Evolutionary conservation across 2,797 vertebrate species (phyloP).

Genomic region (Holocentrus rufus): DNA sequence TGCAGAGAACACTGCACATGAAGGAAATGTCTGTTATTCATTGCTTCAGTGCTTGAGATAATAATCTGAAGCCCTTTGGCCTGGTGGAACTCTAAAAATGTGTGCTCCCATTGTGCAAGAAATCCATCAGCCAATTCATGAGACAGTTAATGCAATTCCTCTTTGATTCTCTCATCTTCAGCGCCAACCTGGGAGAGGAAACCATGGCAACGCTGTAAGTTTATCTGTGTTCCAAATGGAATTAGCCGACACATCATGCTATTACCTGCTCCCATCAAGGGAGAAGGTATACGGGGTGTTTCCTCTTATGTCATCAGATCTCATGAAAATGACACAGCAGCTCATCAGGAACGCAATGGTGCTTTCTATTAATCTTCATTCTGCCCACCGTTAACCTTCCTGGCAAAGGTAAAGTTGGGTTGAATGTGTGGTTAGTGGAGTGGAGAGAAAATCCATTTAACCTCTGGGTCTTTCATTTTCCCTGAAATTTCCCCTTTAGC

Average conservation of each 20-base stretch:
- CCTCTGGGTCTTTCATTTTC: too few relatives aligned
- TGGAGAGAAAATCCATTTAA: too few relatives aligned
- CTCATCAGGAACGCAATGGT: neutral
- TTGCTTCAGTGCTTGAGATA: neutral
- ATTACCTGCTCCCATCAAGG: conserved; percentile 21
- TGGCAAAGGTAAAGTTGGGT: too few relatives aligned
- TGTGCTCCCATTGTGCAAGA: conserved; percentile 3
- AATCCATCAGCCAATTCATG: conserved; percentile 1
- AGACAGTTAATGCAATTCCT: conserved; percentile 12
- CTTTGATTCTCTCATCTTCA: neutral
- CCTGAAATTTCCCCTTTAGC: too few relatives aligned
- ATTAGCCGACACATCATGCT: conserved; percentile 18
- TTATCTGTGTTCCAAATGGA: conserved; percentile 17
- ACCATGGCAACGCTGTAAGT: conserved; percentile 12
- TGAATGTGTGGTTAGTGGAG: too few relatives aligned
- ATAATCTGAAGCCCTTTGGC: conserved; percentile 1
- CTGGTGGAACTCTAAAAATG: neutral
- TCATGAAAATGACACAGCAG: conserved; percentile 4
- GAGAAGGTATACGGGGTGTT: conserved; percentile 1
- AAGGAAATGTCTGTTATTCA: neutral
- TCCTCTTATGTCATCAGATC: conserved; percentile 10
- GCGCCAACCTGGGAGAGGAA: conserved; percentile 10
- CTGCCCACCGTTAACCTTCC: neutral
- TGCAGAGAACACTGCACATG: neutral
- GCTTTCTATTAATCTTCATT: neutral